phyloP scores from a whole-genome alignment of 2,888 invertebrate genomes.

The Leptopilina myrica region DNA sequence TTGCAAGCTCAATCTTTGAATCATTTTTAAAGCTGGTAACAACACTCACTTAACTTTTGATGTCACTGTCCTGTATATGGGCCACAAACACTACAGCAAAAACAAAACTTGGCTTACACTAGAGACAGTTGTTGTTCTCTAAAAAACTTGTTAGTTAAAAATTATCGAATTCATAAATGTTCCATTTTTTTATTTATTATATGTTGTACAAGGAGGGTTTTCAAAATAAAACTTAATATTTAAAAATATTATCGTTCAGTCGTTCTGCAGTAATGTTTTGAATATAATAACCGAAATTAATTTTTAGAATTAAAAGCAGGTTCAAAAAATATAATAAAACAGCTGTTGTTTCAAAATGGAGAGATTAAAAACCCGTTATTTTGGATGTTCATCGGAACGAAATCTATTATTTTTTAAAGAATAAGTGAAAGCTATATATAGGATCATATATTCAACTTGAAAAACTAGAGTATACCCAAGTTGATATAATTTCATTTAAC shows the following conservation, averaged over 20 bases:
- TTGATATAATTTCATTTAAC: conserved; percentile 7
- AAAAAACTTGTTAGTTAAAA: conserved; percentile 28
- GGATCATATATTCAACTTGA: background rate
- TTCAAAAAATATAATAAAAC: background rate
- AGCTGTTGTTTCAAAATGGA: conserved; percentile 12
- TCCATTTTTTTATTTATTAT: background rate
- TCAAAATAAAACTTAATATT: background rate
- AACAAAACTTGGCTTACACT: conserved; percentile 29
- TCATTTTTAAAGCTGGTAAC: conserved; percentile 19
- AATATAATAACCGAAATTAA: background rate
- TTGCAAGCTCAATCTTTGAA: conserved; percentile 10
- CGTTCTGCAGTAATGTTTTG: no score
- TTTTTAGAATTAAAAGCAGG: background rate
- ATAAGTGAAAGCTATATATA: conserved; percentile 9
- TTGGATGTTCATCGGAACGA: background rate
- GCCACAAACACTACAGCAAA: conserved; percentile 24
- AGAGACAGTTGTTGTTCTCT: conserved; percentile 22
- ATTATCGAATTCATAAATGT: conserved; percentile 8
- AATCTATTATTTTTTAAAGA: background rate
- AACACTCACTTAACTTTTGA: conserved; percentile 11
- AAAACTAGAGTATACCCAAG: conserved; percentile 4
- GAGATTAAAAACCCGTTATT: background rate
- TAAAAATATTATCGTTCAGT: no score
- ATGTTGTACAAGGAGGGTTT: background rate
- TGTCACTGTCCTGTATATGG: conserved; percentile 35